Base-by-base conservation (phyloP, 30 jellyfish, hydroid and myxozoan species). In the Phacellophora camtschatica region DNA sequence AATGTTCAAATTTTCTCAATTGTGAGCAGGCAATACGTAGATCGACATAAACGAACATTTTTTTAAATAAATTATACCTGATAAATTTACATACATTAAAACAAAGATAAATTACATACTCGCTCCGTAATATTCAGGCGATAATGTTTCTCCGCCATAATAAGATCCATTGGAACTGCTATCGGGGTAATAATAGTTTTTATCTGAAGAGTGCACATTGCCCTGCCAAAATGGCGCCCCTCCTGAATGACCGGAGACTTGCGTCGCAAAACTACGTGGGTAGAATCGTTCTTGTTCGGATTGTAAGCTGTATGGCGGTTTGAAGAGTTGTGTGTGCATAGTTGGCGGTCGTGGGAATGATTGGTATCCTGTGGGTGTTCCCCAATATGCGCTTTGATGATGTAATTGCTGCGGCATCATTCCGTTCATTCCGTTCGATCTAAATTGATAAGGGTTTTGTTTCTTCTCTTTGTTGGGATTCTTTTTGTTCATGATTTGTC, bases 401-500 rank as follows among this genome's bases (percentile, higher is more conserved):
- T 78, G 90, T 37, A 61, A 53, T 58, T 78, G 90, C 63, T 68
- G 90, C 0, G 90, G 74, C 90, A 78, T 78, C 3, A 78, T 49
- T 61, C 62, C 75, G 65, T 78, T 78, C 90, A 78, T 78, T 0
- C 90, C 90, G 35, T 78, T 78, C 1, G 90, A 82, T 67, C 90
- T 64, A 63, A 78, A 58, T 78, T 78, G 90, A 49, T 61, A 78
- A 1, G 88, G 87, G 41, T 83, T 83, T 62, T 70, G 88, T 57
- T 74, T 75, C 82, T 57, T 76, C 36, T 86, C 96, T 42, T 86
- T 86, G 50, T 29, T 58, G 0, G 88, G 96, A 46, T 86, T 84
- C 65, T 70, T 74, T 58, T 76, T 86, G 88, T 76, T 86, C 78
- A 74, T 64, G 2, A 74, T 82, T 35, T 92, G 98, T 15, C 98